Evolutionary conservation across 2,113 vertebrate species (phyloP).

Genomic region (Andinoacara biseriatus): DNA sequence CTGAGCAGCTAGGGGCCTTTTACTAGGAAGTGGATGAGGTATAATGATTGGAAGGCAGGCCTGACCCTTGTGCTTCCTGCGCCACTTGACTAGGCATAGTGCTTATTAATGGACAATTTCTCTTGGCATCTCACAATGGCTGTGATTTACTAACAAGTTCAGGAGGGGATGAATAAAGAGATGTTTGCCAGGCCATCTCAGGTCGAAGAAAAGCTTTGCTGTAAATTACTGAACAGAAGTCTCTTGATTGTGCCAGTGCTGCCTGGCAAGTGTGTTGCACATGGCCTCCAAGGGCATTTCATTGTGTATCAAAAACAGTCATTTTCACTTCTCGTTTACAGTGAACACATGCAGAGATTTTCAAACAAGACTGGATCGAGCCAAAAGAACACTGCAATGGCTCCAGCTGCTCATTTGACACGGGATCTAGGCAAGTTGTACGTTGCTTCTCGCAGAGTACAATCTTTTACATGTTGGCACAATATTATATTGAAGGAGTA

Average conservation of each 20-base stretch:
- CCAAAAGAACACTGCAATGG: neutral
- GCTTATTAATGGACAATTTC: constrained; percentile 74
- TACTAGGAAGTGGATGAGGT: constrained; percentile 68
- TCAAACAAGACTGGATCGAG: neutral
- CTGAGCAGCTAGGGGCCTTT: constrained; percentile 61
- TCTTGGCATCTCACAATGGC: constrained; percentile 60
- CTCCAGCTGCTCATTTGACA: constrained; percentile 2
- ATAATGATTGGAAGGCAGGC: constrained; percentile 69
- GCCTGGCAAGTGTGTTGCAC: neutral
- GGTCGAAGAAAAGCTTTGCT: constrained; percentile 41
- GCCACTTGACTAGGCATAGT: constrained; percentile 74
- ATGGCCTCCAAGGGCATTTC: constrained; percentile 2
- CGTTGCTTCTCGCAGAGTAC: neutral
- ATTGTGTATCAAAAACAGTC: constrained; percentile 9
- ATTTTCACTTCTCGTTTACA: constrained; percentile 6
- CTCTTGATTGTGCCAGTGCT: neutral
- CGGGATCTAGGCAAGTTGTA: neutral
- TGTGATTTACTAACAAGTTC: constrained; percentile 62
- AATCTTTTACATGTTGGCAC: neutral
- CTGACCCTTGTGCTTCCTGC: constrained; percentile 64
- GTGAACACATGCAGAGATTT: constrained; percentile 2
- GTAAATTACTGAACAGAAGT: constrained; percentile 35
- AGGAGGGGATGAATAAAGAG: constrained; percentile 7
- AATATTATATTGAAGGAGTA: constrained; percentile 1
- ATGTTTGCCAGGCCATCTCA: constrained; percentile 15